Base-by-base conservation (phyloP, 1,140 invertebrate genomes). In the Penaeus chinensis region DNA sequence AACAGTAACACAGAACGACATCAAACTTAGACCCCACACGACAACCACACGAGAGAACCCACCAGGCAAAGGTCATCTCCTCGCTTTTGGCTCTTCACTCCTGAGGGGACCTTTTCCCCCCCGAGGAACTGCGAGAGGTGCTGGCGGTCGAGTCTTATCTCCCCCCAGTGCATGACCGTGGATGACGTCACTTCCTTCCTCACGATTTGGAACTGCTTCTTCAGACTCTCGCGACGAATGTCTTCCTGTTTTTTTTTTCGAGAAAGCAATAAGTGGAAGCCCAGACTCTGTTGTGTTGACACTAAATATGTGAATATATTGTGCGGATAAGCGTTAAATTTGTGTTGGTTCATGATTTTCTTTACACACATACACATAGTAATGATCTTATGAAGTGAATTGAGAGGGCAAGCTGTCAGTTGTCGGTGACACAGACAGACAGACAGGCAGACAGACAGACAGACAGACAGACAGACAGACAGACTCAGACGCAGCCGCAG, bases 161-260 rank as follows among this genome's bases (percentile, higher is more conserved):
- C 54, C 11, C 89, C 89, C 69, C 71, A 90, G 69, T 90, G 89
- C 60, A 79, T 11, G n/a, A 95, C 94, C 91, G 95, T 94, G 81
- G 94, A 94, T 20, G 93, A 93, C 89, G 93, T 95, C 8, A 94
- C 95, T 91, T 94, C 92, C n/a, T 92, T 91, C 90, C 93, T 93
- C 4, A 95, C 94, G 82, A 94, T 92, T 60, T 92, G 84, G 91
- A 93, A 95, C 90, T 95, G 95, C 61, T 93, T 91, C 42, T 93
- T 91, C 2, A 95, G 88, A 37, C 94, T 94, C 91, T 95, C 94
- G 27, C 90, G 87, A 0, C 90, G 89, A 60, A 95, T 90, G 82
- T 94, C 91, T 91, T 94, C 94, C 93, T 94, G 80, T 42, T 42
- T 42, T 7, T 42, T 42, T 42, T 42, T 42, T 7, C 4, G 37